A percentile compares a stretch with the other conserved stretches of the same genome.
Evolutionary conservation across 1,140 invertebrate genomes (phyloP).

Genomic region (Halictus rubicundus): DNA sequence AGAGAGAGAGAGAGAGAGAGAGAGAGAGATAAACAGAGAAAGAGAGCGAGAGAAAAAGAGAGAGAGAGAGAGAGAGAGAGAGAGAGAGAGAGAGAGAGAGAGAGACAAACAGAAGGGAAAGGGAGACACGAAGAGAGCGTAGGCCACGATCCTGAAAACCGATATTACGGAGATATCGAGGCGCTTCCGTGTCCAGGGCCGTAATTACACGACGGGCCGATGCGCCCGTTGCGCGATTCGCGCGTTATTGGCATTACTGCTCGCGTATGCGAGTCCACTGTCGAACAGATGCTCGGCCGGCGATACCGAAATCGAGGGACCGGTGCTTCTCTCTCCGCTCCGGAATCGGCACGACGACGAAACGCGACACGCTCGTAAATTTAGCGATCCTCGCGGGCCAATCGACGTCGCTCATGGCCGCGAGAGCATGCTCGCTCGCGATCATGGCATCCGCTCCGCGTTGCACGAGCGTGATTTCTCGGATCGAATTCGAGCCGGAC

Average conservation of each 20-base stretch:
- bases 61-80: constrained; percentile 7
- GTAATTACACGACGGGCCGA: constrained; percentile 54
- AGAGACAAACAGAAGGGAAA: neutral
- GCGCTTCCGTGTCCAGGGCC: constrained; percentile 60
- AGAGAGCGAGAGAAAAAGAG: neutral
- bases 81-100: neutral
- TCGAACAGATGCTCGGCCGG: constrained; percentile 16
- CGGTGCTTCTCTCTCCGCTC: neutral
- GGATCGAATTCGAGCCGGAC: constrained; percentile 13
- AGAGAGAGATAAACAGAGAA: neutral
- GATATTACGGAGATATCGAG: constrained; percentile 57
- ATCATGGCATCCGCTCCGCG: neutral
- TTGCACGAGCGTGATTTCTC: constrained; percentile 10
- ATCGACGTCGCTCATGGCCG: constrained; percentile 8
- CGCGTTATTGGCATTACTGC: constrained; percentile 50
- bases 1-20: constrained; percentile 4
- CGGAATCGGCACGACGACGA: neutral
- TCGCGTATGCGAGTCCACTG: constrained; percentile 14
- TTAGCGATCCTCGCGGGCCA: neutral
- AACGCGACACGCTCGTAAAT: constrained; percentile 23
- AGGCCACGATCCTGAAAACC: constrained; percentile 58
- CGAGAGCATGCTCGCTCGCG: too few species aligned
- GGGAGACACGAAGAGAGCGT: constrained; percentile 21
- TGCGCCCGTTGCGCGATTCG: constrained; percentile 39
- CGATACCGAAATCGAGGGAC: constrained; percentile 18